Evolutionary conservation across 2,797 vertebrate species (phyloP), one percentile per base, ranked within the genome.

Genomic region (Potorous gilbertii): DNA sequence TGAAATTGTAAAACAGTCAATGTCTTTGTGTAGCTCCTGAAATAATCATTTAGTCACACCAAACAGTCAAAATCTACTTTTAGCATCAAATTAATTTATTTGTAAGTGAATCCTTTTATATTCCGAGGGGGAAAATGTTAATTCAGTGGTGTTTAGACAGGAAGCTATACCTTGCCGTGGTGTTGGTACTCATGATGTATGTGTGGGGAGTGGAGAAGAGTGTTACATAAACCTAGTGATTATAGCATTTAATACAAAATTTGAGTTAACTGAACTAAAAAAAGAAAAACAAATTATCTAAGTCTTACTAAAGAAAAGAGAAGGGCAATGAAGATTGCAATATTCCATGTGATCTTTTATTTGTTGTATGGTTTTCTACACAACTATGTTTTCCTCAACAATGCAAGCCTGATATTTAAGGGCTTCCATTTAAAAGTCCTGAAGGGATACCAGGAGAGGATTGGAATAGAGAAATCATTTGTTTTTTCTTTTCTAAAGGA

Each of bases 401-500:
- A 34, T 90, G n/a, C 90, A 54, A 11, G 1, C 52, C 13, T 81
- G 0, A 24, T 74, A 6, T 93, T 90, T 59, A 92, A 62, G 2
- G 29, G 55, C 55, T 40, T 92, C 81, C 34, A 55, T 57, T 93
- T n/a, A 55, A 59, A 93, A 56, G 90, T 54, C 59, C 91, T 81
- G 18, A 95, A 13, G 66, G n/a, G 56, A 28, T 94, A 94, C 34
- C 40, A 0, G 89, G 18, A 90, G 34, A 92, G 13, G 34, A 16
- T 91, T 11, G 10, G 40, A 34, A 92, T 92, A n/a, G 90, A 31
- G 46, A 92, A 52, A 93, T n/a, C 57, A 92, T 94, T 95, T 50
- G n/a, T 50, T 52, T 52, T 95, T 56, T 92, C 29, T 90, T 16
- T 94, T 94, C 97, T 40, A 94, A 95, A 91, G 50, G 91, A 94